phyloP scores from a whole-genome alignment of 2,888 invertebrate genomes.

The Argyra leucocephala region DNA sequence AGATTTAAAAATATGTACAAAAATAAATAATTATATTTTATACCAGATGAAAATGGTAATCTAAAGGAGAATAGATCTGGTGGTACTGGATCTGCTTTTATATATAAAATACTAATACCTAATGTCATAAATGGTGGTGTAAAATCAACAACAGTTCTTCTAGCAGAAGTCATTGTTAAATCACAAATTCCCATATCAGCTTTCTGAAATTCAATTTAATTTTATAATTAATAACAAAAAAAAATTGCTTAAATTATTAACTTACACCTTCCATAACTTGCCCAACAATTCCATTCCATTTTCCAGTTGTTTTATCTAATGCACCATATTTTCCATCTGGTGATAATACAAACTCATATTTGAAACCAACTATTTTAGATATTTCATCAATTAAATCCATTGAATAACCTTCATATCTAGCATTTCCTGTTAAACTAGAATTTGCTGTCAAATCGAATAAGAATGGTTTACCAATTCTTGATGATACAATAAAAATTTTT shows the following conservation, averaged over 20 bases:
- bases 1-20: neutral
- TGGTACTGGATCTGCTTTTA: slow-evolving; percentile 61
- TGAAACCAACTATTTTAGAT: slow-evolving; percentile 57
- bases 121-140: slow-evolving; percentile 97
- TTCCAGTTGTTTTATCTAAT: slow-evolving; percentile 50
- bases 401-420: slow-evolving; percentile 78
- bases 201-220: slow-evolving; percentile 45
- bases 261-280: slow-evolving; percentile 11
- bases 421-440: slow-evolving; percentile 58
- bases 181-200: slow-evolving; percentile 94
- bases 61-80: slow-evolving; percentile 85
- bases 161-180: slow-evolving; percentile 85
- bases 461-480: slow-evolving; percentile 66
- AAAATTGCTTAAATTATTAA: neutral
- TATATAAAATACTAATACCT: slow-evolving; percentile 82
- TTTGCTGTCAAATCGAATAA: slow-evolving; percentile 44
- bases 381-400: slow-evolving; percentile 82
- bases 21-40: neutral
- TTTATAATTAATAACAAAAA: neutral
- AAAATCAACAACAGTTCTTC: slow-evolving; percentile 83
- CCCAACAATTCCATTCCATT: slow-evolving; percentile 10
- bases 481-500: slow-evolving; percentile 60
- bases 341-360: slow-evolving; percentile 61
- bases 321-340: slow-evolving; percentile 64
- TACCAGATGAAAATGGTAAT: slow-evolving; percentile 60